These are phyloP conservation scores for Scarus forsteni DNA, from an alignment of 2,797 vertebrate genomes.

Conservation along the genomic window DNA sequence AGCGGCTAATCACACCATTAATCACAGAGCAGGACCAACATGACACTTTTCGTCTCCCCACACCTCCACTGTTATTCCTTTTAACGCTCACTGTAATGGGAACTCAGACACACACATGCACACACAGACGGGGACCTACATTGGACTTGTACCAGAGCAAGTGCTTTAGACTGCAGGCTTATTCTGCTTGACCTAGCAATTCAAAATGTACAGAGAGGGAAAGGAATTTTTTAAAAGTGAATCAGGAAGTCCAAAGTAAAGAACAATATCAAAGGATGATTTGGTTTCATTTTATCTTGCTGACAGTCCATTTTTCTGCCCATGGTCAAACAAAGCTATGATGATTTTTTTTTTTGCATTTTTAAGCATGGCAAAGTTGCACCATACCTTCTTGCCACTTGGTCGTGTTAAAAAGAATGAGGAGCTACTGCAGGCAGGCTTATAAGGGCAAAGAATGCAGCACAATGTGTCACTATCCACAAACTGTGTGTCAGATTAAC, in stretches of 20 bases:
- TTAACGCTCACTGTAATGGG: slow-evolving; percentile 72
- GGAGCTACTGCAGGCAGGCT: slow-evolving; percentile 81
- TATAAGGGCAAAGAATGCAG: slow-evolving; percentile 87
- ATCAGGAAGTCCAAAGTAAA: slow-evolving; percentile 5
- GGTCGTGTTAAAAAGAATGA: slow-evolving; percentile 84
- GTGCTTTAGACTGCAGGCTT: slow-evolving; percentile 69
- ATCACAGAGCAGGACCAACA: slow-evolving; percentile 73
- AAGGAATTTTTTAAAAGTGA: neutral
- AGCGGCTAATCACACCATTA: slow-evolving; percentile 84
- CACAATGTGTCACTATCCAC: slow-evolving; percentile 72
- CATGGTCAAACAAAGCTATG: neutral
- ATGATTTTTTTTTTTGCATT: slow-evolving; percentile 17
- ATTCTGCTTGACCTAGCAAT: slow-evolving; percentile 37
- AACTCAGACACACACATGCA: slow-evolving; percentile 15
- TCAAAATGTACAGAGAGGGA: slow-evolving; percentile 16
- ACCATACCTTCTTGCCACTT: slow-evolving; percentile 80
- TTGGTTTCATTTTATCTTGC: neutral
- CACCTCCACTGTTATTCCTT: slow-evolving; percentile 81
- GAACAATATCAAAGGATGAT: neutral
- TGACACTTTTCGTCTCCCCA: slow-evolving; percentile 79
- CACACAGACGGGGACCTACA: slow-evolving; percentile 15
- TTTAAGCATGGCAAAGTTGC: slow-evolving; percentile 31
- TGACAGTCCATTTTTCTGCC: neutral
- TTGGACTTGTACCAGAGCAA: slow-evolving; percentile 41
- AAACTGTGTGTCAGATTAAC: slow-evolving; percentile 85